phyloP scores from a whole-genome alignment of 2,888 invertebrate species.

The Lepeophtheirus nordmannii region DNA sequence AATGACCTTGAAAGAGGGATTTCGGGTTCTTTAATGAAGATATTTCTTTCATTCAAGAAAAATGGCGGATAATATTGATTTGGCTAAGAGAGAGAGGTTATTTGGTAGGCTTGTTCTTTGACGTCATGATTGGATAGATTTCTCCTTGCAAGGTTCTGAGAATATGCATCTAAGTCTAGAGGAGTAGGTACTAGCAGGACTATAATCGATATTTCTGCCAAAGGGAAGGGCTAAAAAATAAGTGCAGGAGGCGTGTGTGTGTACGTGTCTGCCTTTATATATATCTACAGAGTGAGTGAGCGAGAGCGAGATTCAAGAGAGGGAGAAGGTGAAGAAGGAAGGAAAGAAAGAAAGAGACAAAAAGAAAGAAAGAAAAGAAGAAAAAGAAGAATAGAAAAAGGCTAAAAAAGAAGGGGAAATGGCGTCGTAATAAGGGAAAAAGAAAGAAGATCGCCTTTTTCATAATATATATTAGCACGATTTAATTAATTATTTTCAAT shows the following conservation, averaged over 20 bases:
- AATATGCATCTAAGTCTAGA: too few relatives aligned
- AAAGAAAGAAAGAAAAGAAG: not conserved
- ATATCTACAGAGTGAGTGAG: not conserved
- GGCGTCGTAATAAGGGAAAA: slow-evolving; percentile 3
- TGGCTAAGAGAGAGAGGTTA: not conserved
- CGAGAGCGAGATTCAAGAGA: not conserved
- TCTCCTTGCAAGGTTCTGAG: not conserved
- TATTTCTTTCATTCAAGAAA: not conserved
- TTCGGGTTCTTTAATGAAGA: not conserved
- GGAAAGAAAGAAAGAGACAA: not conserved
- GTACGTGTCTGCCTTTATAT: not conserved
- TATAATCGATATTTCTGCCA: slow-evolving; percentile 2
- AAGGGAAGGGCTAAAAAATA: not conserved
- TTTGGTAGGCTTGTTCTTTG: not conserved
- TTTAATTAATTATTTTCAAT: not conserved
- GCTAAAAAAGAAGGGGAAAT: slow-evolving; percentile 2
- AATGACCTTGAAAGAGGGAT: too few relatives aligned
- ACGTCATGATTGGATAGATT: not conserved
- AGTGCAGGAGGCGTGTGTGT: not conserved
- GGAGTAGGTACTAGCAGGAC: too few relatives aligned
- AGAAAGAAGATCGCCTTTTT: not conserved
- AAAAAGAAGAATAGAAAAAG: not conserved
- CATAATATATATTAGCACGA: not conserved
- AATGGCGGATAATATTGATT: slow-evolving; percentile 1
- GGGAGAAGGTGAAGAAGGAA: not conserved